Conservation (phyloP, 2,888 invertebrate genomes). For the Encarsia formosa region DNA sequence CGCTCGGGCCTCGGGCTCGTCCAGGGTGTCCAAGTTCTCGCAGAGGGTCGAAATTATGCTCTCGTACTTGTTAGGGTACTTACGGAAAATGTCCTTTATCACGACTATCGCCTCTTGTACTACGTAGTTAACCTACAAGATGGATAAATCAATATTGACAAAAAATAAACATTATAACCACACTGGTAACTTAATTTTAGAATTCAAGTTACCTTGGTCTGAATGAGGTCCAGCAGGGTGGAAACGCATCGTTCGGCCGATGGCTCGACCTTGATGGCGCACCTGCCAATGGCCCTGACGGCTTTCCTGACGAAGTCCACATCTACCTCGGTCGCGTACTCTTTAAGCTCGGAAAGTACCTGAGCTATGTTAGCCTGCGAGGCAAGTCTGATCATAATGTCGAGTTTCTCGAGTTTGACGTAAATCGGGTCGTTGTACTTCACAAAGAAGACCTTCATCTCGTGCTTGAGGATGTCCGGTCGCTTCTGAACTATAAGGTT, state of each 20-base stretch:
- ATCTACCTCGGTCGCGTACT: slow-evolving; percentile 98
- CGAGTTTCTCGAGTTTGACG: slow-evolving; percentile 96
- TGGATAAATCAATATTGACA: background rate
- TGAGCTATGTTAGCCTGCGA: slow-evolving; percentile 98
- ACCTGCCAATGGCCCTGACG: slow-evolving; percentile 95
- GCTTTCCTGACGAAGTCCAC: slow-evolving; percentile 99
- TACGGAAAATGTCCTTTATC: slow-evolving; percentile 94
- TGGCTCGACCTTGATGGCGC: slow-evolving; percentile 96
- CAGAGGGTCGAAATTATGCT: slow-evolving; percentile 98
- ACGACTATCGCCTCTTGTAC: slow-evolving; percentile 99
- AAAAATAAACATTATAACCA: background rate
- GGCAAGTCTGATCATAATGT: slow-evolving; percentile 98
- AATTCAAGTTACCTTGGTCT: slow-evolving; percentile 84
- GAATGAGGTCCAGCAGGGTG: slow-evolving; percentile 93
- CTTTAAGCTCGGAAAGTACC: slow-evolving; percentile 95
- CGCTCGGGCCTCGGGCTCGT: slow-evolving; percentile 97
- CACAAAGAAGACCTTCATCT: slow-evolving; percentile 99
- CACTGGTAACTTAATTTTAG: background rate
- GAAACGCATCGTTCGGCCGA: slow-evolving; percentile 98
- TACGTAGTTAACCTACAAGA: slow-evolving; percentile 82
- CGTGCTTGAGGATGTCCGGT: slow-evolving; percentile 97
- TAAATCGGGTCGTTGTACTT: slow-evolving; percentile 99
- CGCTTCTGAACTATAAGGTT: slow-evolving; percentile 99
- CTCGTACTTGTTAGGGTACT: slow-evolving; percentile 99
- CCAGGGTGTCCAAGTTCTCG: slow-evolving; percentile 96